Base-by-base conservation (phyloP, 1,140 invertebrate species). In the Holotrichia oblita region DNA sequence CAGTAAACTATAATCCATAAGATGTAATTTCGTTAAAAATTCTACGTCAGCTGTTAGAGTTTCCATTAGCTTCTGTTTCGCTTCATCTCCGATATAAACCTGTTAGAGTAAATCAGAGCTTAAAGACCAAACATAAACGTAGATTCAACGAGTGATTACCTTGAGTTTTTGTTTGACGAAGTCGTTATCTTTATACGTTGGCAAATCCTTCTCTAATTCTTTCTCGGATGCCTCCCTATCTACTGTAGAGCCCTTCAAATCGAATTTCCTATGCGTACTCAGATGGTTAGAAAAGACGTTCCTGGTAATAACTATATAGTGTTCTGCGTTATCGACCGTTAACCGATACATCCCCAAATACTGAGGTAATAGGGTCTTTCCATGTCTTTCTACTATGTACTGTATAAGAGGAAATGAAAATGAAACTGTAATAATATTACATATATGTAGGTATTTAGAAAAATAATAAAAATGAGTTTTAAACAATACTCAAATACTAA, bases 121-220 rank as follows among this genome's bases (percentile, higher is more conserved):
- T 34, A 34, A 42, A 22, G 12, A 74, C 17, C 2, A 20, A 72
- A 72, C 12, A 34, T 34, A 22, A 41, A 40, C 20, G 48, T 3
- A 41, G n/a, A 4, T 40, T 34, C 4, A 42, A 17, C 2, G 3
- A 34, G 40, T 20, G n/a, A 40, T 64, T 41, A 85, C 94, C 85
- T 96, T 96, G 79, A 95, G 94, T 79, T 97, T 96, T 86, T 99
- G 97, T 85, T 98, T 98, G 17, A 99, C 94, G 87, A 99, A 99
- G 89, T 99, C 98, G 87, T 99, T 99, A 88, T 99, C 99, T 87
- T 99, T 99, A 64, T 96, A 93, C 7, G 98, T 99, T 0, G 98
- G 99, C 79, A 99, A 89, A 81, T 98, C 96, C 87, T 99, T 99
- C 84, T 97, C 95, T 84, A 97, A 91, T 87, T 99, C 99, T 87